Base-by-base conservation (phyloP, 2,797 vertebrate genomes). In the Alexandromys oeconomus region DNA sequence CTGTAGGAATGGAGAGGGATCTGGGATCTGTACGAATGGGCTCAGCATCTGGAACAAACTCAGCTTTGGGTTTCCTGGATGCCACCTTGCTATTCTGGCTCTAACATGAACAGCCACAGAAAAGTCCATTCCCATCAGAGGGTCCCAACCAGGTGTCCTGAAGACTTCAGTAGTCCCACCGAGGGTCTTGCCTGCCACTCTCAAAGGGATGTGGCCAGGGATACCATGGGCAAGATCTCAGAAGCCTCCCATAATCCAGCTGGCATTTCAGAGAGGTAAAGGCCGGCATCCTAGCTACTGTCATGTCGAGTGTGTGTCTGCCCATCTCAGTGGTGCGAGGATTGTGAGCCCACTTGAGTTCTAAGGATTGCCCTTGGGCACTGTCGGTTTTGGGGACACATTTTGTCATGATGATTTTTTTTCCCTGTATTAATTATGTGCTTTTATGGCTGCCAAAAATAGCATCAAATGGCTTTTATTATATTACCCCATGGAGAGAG, bases 381-480 rank as follows among this genome's bases (percentile, higher is more conserved):
- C 90, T 96, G 88, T 85, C 5, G 34, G 87, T 85, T 96, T 87
- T 86, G 92, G 27, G 73, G 74, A 94, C 34, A 63, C 61, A 25
- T 95, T 98, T 98, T 96, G 97, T 98, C 98, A 96, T 91, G 71
- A 92, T 84, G 97, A 87, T 97, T 94, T 97, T 97, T 97, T 12
- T 21, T 5, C 31, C 21, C 95, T 63, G 2, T 80, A 46, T 95
- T 97, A 98, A 97, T 96, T 98, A 96, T 97, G 88, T 96, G 94
- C 97, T 97, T 97, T 98, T 96, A 95, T 90, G 82, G 40, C 95
- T 97, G 73, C 98, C 98, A 98, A 98, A 98, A 98, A 98, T 98
- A 98, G 97, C 97, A 97, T 97, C 97, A 96, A 97, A 96, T 97
- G 97, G 96, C 97, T 98, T 98, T 97, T 97, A 85, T 97, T 97